Percentiles rank a stretch among this genome's conserved stretches.
These are phyloP conservation scores for Coptodon bakossiorum DNA, from an alignment of 2,113 vertebrate genomes.

Conservation along the genomic window DNA sequence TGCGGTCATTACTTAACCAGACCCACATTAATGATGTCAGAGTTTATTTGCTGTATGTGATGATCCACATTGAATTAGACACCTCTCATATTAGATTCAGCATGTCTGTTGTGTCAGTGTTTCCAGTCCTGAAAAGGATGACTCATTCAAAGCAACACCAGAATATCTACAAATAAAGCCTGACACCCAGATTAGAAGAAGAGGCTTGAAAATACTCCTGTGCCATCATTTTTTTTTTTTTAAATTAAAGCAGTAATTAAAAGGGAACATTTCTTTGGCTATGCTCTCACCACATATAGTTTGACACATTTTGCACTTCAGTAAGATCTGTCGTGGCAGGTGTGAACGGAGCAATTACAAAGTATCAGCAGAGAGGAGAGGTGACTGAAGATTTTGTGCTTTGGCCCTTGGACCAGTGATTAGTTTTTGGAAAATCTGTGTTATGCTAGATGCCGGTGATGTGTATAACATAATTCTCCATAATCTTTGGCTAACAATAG, in stretches of 20 bases:
- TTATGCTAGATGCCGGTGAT: not conserved
- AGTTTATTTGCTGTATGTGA: not conserved
- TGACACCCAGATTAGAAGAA: not conserved
- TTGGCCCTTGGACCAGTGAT: not conserved
- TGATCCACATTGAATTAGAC: not conserved
- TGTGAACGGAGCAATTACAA: not conserved
- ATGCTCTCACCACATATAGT: not conserved
- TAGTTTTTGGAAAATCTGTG: not conserved
- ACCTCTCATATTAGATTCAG: not conserved
- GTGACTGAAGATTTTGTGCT: not conserved
- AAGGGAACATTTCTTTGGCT: not conserved
- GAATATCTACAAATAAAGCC: not conserved
- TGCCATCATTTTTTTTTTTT: not conserved
- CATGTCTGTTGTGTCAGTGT: not conserved
- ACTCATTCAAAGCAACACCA: not conserved
- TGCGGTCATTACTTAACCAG: not conserved
- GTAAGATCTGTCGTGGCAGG: not conserved
- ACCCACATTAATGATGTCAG: not conserved
- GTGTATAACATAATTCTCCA: not conserved
- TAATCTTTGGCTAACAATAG: not conserved
- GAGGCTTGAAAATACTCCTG: not conserved
- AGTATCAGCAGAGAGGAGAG: not conserved
- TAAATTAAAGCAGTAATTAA: not conserved
- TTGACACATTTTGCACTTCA: not conserved
- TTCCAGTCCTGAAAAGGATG: constrained; percentile 38